phyloP scores from a whole-genome alignment of 1,140 invertebrate genomes.

The Nasonia longicornis region DNA sequence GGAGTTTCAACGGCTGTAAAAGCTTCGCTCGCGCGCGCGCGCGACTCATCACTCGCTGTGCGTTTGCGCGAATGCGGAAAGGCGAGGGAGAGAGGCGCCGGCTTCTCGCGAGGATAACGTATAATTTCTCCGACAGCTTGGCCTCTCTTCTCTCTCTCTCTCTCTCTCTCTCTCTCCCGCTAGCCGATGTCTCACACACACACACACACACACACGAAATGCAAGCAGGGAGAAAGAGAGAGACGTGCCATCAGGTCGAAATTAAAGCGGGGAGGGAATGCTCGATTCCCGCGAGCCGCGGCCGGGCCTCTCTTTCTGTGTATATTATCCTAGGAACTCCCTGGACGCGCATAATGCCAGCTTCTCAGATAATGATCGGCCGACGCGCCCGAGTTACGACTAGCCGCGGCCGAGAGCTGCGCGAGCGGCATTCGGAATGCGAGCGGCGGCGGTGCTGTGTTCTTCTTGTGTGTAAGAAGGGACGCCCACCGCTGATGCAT shows the following conservation, averaged over 20 bases:
- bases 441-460: neutral
- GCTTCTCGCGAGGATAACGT: constrained; percentile 23
- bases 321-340: constrained; percentile 40
- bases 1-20: constrained; percentile 37
- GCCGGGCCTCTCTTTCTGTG: neutral
- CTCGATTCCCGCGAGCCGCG: neutral
- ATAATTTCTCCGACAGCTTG: constrained; percentile 43
- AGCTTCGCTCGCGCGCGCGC: neutral
- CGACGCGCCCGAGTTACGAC: constrained; percentile 46
- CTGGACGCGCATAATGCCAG: constrained; percentile 36
- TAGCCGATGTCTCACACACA: neutral
- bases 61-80: constrained; percentile 39
- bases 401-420: constrained; percentile 13
- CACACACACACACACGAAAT: neutral
- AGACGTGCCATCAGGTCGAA: constrained; percentile 25
- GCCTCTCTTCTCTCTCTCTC: neutral
- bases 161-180: neutral
- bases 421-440: neutral
- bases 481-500: constrained; percentile 13
- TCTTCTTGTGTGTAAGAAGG: neutral
- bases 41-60: neutral
- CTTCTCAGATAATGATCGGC: constrained; percentile 44
- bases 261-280: constrained; percentile 31
- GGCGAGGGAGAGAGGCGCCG: neutral
- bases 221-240: neutral